A percentile compares a stretch with the other conserved stretches of the same genome.
Conservation (phyloP, 2,797 vertebrate genomes). For the Cyclopterus lumpus region DNA sequence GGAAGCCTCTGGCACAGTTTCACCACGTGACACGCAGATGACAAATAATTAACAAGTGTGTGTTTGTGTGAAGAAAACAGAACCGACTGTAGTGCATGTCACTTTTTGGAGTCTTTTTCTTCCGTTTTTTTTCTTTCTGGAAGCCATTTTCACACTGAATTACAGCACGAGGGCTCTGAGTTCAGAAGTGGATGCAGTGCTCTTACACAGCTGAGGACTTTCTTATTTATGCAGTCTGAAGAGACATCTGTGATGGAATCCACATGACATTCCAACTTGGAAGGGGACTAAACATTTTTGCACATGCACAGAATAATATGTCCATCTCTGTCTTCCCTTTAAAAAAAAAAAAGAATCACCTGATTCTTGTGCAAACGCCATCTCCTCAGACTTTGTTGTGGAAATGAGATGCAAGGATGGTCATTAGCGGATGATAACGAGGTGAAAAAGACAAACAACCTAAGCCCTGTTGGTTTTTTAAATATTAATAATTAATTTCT, state of each 20-base stretch:
- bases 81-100: conserved; percentile 46
- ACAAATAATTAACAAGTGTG: conserved; percentile 70
- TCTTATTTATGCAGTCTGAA: conserved; percentile 64
- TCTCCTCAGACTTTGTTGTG: conserved; percentile 74
- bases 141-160: conserved; percentile 68
- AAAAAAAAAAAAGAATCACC: conserved; percentile 42
- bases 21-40: conserved; percentile 58
- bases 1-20: conserved; percentile 51
- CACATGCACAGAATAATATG: conserved; percentile 13
- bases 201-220: conserved; percentile 46
- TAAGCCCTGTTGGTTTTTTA: conserved; percentile 85
- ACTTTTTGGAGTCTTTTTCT: conserved; percentile 29
- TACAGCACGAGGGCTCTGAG: conserved; percentile 53
- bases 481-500: conserved; percentile 87
- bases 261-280: conserved; percentile 30
- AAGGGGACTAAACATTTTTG: conserved; percentile 35
- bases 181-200: conserved; percentile 53
- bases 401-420: conserved; percentile 83
- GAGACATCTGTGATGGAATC: conserved; percentile 59
- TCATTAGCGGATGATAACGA: conserved; percentile 87
- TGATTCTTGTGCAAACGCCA: conserved; percentile 64
- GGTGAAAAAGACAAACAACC: conserved; percentile 85
- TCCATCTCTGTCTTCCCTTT: conserved; percentile 62
- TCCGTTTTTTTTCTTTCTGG: conserved; percentile 9
- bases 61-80: conserved; percentile 10